phyloP scores from a whole-genome alignment of 2,797 vertebrate species.

The Gobio occitaniae region DNA sequence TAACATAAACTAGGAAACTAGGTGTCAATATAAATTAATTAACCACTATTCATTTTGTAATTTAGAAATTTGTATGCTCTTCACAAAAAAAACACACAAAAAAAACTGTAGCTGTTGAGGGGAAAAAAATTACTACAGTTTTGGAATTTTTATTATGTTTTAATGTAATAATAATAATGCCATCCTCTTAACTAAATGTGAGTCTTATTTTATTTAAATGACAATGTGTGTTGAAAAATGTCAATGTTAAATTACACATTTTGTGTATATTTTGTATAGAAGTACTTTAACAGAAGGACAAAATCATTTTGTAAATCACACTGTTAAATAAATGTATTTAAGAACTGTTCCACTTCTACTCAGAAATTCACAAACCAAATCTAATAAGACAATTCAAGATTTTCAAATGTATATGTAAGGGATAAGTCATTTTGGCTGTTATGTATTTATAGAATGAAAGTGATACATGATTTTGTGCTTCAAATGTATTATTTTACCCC shows the following conservation, averaged over 20 bases:
- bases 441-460: neutral
- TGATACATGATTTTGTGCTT: neutral
- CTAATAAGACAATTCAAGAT: neutral
- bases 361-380: neutral
- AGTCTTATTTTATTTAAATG: too few species aligned
- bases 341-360: neutral
- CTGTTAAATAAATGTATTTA: neutral
- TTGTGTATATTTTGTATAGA: neutral
- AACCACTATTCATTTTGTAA: too few species aligned
- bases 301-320: neutral
- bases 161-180: too few species aligned
- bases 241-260: neutral
- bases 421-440: neutral
- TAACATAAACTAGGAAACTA: too few species aligned
- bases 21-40: too few species aligned
- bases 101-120: too few species aligned
- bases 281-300: neutral
- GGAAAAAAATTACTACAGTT: too few species aligned
- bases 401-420: neutral
- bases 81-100: too few species aligned
- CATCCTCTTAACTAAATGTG: too few species aligned
- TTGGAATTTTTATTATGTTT: too few species aligned
- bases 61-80: too few species aligned
- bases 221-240: neutral
- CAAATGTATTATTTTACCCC: neutral